Evolutionary conservation across 2,113 vertebrate genomes (phyloP).

Genomic region (Regulus satrapa): DNA sequence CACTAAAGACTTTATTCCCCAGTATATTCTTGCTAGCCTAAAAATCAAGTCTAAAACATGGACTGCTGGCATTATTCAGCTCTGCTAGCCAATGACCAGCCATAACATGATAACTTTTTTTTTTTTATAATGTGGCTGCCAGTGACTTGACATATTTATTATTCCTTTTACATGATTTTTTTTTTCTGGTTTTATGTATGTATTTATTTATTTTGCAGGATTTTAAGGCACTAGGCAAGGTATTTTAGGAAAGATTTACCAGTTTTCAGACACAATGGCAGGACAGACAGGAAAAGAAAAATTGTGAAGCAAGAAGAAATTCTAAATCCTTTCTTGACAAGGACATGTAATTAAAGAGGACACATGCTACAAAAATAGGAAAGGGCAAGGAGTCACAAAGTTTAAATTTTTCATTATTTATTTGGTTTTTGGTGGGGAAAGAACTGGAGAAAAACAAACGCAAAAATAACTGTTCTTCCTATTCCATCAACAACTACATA

Average conservation of each 20-base stretch:
- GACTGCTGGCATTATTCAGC: neutral
- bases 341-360: neutral
- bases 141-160: neutral
- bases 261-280: neutral
- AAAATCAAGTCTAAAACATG: neutral
- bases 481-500: neutral
- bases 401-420: neutral
- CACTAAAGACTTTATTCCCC: too few species aligned
- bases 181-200: neutral
- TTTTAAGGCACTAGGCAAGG: neutral
- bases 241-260: neutral
- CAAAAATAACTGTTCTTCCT: neutral
- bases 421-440: neutral
- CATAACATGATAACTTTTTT: neutral
- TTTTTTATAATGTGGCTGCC: neutral
- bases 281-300: neutral
- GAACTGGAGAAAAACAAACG: neutral
- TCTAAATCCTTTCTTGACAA: neutral
- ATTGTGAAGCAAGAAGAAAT: neutral
- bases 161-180: neutral
- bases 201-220: neutral
- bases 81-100: neutral
- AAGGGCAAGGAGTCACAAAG: neutral
- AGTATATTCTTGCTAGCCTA: too few species aligned
- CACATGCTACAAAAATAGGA: accelerated